Percentiles rank a stretch among this genome's conserved stretches.
Evolutionary conservation across 2,113 vertebrate species (phyloP).

Genomic region (Microtus montanus): DNA sequence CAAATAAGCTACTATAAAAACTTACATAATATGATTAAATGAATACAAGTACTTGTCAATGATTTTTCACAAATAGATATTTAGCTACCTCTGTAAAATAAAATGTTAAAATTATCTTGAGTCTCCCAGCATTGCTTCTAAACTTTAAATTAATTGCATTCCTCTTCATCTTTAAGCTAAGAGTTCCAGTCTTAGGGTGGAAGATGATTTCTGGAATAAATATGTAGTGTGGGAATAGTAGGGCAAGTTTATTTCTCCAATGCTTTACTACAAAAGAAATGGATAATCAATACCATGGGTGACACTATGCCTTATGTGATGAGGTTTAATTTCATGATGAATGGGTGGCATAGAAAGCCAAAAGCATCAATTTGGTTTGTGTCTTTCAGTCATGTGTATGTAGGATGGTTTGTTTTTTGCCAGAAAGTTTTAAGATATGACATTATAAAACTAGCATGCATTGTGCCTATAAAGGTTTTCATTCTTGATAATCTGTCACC

Average conservation of each 20-base stretch:
- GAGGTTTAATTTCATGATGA: constrained; percentile 8
- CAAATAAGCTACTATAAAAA: constrained; percentile 34
- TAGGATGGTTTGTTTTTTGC: not conserved
- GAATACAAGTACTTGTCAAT: constrained; percentile 15
- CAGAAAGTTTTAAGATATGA: not conserved
- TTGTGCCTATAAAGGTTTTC: not conserved
- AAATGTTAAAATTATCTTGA: constrained; percentile 11
- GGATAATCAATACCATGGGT: not conserved
- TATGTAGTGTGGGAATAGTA: not conserved
- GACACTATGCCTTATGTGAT: not conserved
- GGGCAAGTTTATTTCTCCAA: not conserved
- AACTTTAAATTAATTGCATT: constrained; percentile 32
- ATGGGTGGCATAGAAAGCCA: not conserved
- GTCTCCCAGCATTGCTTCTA: not conserved
- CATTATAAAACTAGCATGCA: not conserved
- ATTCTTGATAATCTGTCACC: not conserved
- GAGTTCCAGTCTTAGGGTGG: not conserved
- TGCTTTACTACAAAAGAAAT: not conserved
- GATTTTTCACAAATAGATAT: constrained; percentile 3
- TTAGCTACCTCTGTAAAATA: constrained; percentile 17
- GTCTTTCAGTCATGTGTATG: not conserved
- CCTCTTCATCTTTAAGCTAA: not conserved
- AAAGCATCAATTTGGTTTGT: not conserved
- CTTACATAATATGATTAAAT: constrained; percentile 23
- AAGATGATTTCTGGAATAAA: not conserved